A percentile compares a stretch with the other conserved stretches of the same genome.
Conservation (phyloP, 2,888 invertebrate genomes). For the Latrodectus elegans region DNA sequence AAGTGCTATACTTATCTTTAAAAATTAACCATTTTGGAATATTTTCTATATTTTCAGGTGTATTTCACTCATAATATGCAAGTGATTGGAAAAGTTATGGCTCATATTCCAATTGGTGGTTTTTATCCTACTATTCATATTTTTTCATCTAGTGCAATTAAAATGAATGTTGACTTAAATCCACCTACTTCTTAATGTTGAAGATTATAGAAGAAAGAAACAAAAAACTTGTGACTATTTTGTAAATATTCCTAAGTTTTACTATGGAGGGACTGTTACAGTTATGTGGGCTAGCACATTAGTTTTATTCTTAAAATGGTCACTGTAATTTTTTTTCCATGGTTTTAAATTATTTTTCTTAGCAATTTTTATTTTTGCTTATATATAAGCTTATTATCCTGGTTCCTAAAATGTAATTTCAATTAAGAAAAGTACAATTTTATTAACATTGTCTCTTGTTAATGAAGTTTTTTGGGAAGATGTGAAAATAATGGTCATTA, state of each 20-base stretch:
- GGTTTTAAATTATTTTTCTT: background rate
- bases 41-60: constrained; percentile 30
- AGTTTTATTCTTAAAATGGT: background rate
- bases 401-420: background rate
- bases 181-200: constrained; percentile 51
- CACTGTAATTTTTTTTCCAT: constrained; percentile 11
- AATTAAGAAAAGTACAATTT: background rate
- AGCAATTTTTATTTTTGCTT: background rate
- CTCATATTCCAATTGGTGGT: constrained; percentile 60
- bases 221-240: background rate
- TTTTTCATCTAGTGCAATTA: constrained; percentile 48
- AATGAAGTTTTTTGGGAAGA: background rate
- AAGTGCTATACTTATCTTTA: too few species aligned
- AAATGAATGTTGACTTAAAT: constrained; percentile 57
- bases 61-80: constrained; percentile 63
- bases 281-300: background rate
- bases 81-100: constrained; percentile 59
- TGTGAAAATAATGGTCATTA: too few species aligned
- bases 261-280: background rate
- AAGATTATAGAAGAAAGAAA: background rate
- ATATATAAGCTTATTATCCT: background rate
- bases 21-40: background rate
- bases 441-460: background rate
- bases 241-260: background rate
- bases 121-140: constrained; percentile 64